Evolutionary conservation across 1,140 invertebrate genomes (phyloP).

Genomic region (Chelonus insularis): DNA sequence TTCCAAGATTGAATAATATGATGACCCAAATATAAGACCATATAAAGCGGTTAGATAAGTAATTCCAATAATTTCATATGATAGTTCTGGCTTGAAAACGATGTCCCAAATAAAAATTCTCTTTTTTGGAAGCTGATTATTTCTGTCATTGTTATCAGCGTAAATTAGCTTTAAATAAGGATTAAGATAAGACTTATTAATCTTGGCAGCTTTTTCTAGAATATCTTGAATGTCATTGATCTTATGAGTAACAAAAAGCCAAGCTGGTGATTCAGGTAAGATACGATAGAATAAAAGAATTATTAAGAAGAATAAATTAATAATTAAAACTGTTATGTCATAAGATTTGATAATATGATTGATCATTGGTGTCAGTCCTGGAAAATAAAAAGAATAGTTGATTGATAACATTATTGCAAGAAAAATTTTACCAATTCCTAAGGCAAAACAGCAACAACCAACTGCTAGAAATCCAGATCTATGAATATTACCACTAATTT

Average conservation of each 20-base stretch:
- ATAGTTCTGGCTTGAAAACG: constrained; percentile 16
- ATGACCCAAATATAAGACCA: constrained; percentile 28
- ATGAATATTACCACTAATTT: constrained; percentile 26
- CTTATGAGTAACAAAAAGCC: constrained; percentile 27
- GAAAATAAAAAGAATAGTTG: not conserved
- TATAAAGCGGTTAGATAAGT: constrained; percentile 28
- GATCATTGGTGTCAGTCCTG: constrained; percentile 28
- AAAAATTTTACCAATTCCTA: constrained; percentile 29
- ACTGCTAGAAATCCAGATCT: constrained; percentile 26
- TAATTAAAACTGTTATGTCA: constrained; percentile 27
- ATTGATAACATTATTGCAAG: not conserved
- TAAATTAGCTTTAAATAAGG: constrained; percentile 19
- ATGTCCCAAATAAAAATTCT: constrained; percentile 23
- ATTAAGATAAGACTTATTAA: constrained; percentile 12
- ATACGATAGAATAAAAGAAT: constrained; percentile 25
- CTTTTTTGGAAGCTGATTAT: constrained; percentile 16
- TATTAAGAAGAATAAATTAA: constrained; percentile 15
- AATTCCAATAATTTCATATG: constrained; percentile 29
- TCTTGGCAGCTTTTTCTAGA: constrained; percentile 12
- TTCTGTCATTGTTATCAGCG: constrained; percentile 13
- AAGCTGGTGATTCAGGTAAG: constrained; percentile 30
- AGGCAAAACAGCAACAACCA: constrained; percentile 22
- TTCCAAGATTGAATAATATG: constrained; percentile 24
- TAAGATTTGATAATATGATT: constrained; percentile 24
- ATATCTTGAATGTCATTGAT: constrained; percentile 12